Evolutionary conservation across 64 coral and sea anemone genomes (phyloP).

Genomic region (Acropora tenuis): DNA sequence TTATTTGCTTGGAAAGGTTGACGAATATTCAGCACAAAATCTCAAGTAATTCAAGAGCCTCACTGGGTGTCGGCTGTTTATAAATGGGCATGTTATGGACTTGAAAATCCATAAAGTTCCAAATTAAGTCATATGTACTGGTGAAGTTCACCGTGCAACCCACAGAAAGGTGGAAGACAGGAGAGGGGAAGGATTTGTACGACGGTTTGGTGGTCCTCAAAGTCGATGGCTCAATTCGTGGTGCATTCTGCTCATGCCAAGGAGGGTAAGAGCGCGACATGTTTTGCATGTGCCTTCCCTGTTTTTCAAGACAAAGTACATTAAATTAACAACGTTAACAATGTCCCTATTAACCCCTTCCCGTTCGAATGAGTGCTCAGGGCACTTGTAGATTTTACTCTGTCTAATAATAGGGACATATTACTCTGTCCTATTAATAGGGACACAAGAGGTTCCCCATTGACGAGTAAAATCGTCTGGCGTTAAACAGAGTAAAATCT

Average conservation of each 20-base stretch:
- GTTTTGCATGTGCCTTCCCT: not conserved
- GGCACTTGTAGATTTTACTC: too few species aligned
- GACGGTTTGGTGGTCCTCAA: slow-evolving; percentile 51
- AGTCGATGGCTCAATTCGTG: slow-evolving; percentile 32
- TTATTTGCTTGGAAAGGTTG: slow-evolving; percentile 50
- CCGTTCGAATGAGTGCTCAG: too few species aligned
- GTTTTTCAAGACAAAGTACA: too few species aligned
- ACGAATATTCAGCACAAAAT: slow-evolving; percentile 46
- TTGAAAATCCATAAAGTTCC: slow-evolving; percentile 30
- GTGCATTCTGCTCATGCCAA: slow-evolving; percentile 55
- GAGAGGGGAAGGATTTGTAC: slow-evolving; percentile 34
- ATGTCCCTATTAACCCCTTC: too few species aligned
- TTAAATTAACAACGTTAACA: too few species aligned
- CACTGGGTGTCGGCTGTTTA: slow-evolving; percentile 53
- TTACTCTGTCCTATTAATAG: too few species aligned
- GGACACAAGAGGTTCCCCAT: too few species aligned
- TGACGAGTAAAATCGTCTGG: too few species aligned
- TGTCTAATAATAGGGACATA: too few species aligned
- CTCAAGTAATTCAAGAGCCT: slow-evolving; percentile 61
- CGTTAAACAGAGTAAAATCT: too few species aligned
- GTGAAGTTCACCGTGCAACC: slow-evolving; percentile 16
- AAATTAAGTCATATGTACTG: not conserved
- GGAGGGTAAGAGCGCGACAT: slow-evolving; percentile 33
- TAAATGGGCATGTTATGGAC: slow-evolving; percentile 33
- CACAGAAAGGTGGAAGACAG: slow-evolving; percentile 28